Evolutionary conservation across 1,140 invertebrate species (phyloP).

Genomic region (Calephelis nemesis): DNA sequence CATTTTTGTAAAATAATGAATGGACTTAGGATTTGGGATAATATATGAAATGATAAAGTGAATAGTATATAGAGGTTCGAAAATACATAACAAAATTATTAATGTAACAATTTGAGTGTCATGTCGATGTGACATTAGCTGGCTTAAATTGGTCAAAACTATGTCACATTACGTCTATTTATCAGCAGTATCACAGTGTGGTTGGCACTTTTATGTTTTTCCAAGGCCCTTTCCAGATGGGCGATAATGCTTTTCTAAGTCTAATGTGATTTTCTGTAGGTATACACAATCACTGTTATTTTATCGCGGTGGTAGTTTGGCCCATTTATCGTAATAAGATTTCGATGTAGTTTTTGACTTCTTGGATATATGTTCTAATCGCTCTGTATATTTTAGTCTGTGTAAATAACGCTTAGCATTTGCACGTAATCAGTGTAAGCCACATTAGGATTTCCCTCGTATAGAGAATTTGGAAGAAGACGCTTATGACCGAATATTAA

Average conservation of each 20-base stretch:
- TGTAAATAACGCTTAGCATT: not conserved
- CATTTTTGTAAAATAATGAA: too few species aligned
- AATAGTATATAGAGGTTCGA: too few species aligned
- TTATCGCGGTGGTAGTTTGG: too few species aligned
- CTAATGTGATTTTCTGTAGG: too few species aligned
- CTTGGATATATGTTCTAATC: not conserved
- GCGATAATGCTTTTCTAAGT: not conserved
- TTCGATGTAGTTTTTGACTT: too few species aligned
- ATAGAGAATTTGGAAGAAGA: not conserved
- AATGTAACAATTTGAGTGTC: not conserved
- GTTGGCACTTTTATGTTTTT: slow-evolving; percentile 4
- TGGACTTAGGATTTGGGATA: not conserved
- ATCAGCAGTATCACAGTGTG: not conserved
- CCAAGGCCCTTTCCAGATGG: not conserved
- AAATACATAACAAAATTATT: too few species aligned
- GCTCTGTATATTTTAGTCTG: too few species aligned
- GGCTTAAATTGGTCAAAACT: not conserved
- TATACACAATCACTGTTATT: not conserved
- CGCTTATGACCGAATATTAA: slow-evolving; percentile 20
- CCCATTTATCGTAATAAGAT: too few species aligned
- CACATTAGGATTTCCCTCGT: too few species aligned
- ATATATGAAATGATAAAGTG: too few species aligned
- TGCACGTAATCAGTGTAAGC: too few species aligned
- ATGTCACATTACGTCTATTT: slow-evolving; percentile 9
- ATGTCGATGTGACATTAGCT: not conserved